Evolutionary conservation across 64 coral and sea anemone species (phyloP).

Genomic region (Catalaphyllia jardinei): DNA sequence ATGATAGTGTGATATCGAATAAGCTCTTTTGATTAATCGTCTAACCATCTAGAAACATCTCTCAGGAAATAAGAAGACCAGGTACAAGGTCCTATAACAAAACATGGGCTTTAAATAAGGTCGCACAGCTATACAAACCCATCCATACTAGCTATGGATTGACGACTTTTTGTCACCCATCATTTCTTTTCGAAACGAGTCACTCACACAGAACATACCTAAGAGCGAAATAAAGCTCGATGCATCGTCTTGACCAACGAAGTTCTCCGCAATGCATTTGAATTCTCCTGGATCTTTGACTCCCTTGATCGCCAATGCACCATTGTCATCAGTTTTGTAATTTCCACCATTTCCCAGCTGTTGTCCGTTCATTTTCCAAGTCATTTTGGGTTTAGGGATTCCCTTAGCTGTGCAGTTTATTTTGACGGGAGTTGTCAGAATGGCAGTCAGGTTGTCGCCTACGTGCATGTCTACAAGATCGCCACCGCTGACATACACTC

Average conservation of each 20-base stretch:
- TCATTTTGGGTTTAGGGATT: constrained; percentile 63
- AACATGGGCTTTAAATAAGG: no score
- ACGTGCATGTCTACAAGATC: constrained; percentile 58
- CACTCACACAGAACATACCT: constrained; percentile 19
- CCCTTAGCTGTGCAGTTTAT: constrained; percentile 80
- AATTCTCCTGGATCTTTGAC: constrained; percentile 53
- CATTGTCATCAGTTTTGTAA: constrained; percentile 62
- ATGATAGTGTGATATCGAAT: constrained; percentile 19
- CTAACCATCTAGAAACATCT: no score
- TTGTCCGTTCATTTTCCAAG: constrained; percentile 66
- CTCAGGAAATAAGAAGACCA: no score
- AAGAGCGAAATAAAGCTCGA: constrained; percentile 33
- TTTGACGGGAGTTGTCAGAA: constrained; percentile 51
- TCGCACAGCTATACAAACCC: no score
- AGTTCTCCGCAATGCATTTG: constrained; percentile 55
- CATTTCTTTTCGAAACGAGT: not conserved
- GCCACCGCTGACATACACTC: constrained; percentile 47
- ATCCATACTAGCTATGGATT: no score
- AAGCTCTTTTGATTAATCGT: no score
- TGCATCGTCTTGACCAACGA: constrained; percentile 58
- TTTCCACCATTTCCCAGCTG: constrained; percentile 67
- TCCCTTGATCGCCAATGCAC: constrained; percentile 44
- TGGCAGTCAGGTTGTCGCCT: constrained; percentile 84
- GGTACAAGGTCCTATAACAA: no score
- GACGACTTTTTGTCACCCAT: no score